Evolutionary conservation across 2,888 invertebrate species (phyloP).

Genomic region (Epirrhoe alternata): DNA sequence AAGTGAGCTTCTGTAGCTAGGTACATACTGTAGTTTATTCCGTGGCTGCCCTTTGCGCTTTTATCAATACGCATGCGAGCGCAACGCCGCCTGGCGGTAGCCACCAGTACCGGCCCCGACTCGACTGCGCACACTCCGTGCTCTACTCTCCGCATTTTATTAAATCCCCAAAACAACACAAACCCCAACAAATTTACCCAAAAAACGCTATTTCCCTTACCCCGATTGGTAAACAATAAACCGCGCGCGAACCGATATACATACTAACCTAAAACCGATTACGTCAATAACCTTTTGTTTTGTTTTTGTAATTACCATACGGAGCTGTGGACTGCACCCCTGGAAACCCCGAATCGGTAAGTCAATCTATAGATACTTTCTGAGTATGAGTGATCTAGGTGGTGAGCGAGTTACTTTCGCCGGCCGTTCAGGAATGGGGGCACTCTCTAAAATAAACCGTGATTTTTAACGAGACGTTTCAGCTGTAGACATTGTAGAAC

Average conservation of each 20-base stretch:
- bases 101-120: constrained; percentile 66
- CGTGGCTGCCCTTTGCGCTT: constrained; percentile 68
- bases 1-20: constrained; percentile 16
- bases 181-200: constrained; percentile 51
- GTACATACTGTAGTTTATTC: constrained; percentile 5
- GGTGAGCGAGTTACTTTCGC: constrained; percentile 71
- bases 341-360: constrained; percentile 66
- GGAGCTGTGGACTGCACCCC: constrained; percentile 26
- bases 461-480: constrained; percentile 66
- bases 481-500: constrained; percentile 38
- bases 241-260: constrained; percentile 47
- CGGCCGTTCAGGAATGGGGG: constrained; percentile 71
- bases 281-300: constrained; percentile 60
- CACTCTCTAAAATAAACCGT: constrained; percentile 73
- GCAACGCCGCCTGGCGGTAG: constrained; percentile 73
- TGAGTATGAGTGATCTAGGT: constrained; percentile 55
- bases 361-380: constrained; percentile 55
- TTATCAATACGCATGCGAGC: constrained; percentile 61
- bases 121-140: constrained; percentile 79
- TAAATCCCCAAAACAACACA: constrained; percentile 60
- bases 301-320: constrained; percentile 43
- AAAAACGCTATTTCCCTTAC: constrained; percentile 7
- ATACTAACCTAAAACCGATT: constrained; percentile 61
- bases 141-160: constrained; percentile 69
- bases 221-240: constrained; percentile 3